Evolutionary conservation across 2,113 vertebrate species (phyloP), one percentile per base, ranked within the genome.

Genomic region (Glareola pratincola): DNA sequence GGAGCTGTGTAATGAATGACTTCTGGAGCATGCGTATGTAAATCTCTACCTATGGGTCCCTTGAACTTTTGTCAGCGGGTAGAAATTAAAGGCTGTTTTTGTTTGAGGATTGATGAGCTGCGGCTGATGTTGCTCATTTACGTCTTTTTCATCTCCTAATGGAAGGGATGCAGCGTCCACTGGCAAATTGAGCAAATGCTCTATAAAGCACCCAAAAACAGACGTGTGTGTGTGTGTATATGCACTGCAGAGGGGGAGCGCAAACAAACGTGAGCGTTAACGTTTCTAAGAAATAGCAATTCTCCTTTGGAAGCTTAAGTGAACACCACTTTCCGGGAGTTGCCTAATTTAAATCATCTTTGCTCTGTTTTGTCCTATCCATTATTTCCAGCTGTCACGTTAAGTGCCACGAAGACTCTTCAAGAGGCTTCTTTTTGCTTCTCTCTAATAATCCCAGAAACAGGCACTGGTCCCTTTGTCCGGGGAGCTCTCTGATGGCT

Each of bases 381-480:
- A 7, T 94, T 95, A 82, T 96, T 90, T 92, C 86, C 85, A 94
- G 81, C 92, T 95, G 95, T 96, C 87, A 90, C 5, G 36, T 95
- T 76, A 86, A 96, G 88, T 86, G 81, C 69, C 53, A 30, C 8
- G 15, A 47, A 78, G 92, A 88, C 71, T 71, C 80, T 92, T 85
- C 67, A 69, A 81, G 88, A 88, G 51, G 75, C 47, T 94, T 82
- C 94, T 92, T 90, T 96, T 72, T 94, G 69, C 67, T 92, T 96
- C 62, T 41, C 84, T 76, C 63, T 92, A 94, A 95, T 95, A 92
- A 94, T 92, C 60, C 75, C 37, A 86, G 92, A 57, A 86, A 74
- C 84, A 88, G 51, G 67, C 80, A 13, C 63, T 85, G 63, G 81
- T 77, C 34, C 59, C 80, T 93, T 95, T 92, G 87, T 94, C 51